Evolutionary conservation across 1,140 invertebrate species (phyloP).

Genomic region (Zaprionus nigranus): DNA sequence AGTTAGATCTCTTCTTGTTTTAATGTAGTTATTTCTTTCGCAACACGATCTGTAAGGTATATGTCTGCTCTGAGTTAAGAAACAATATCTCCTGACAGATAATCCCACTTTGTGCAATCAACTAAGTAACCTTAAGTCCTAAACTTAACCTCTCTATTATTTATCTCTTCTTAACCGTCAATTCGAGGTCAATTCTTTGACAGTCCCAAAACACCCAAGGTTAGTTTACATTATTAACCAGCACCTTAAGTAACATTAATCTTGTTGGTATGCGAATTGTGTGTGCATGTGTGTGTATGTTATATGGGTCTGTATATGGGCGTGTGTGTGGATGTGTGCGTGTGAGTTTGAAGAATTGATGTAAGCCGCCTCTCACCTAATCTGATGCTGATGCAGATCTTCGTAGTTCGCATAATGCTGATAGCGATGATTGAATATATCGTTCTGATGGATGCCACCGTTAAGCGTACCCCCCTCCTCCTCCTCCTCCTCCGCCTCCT

Average conservation of each 20-base stretch:
- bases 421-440: conserved; percentile 85
- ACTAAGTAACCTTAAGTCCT: not conserved
- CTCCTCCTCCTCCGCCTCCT: not conserved
- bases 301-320: conserved; percentile 1
- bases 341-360: not conserved
- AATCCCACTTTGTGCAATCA: too few species aligned
- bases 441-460: conserved; percentile 83
- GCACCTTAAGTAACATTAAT: not conserved
- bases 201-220: not conserved
- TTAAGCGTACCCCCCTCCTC: conserved; percentile 35
- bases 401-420: conserved; percentile 94
- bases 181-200: too few species aligned
- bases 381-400: conserved; percentile 90
- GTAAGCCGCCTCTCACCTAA: conserved; percentile 69
- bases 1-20: too few species aligned
- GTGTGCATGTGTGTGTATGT: conserved; percentile 2
- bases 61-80: too few species aligned
- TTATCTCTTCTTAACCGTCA: not conserved
- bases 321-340: not conserved
- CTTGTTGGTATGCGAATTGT: not conserved
- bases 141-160: not conserved
- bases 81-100: too few species aligned
- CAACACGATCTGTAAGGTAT: too few species aligned
- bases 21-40: too few species aligned
- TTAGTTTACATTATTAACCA: conserved; percentile 1